phyloP scores from a whole-genome alignment of 2,888 invertebrate genomes.

The Lasius platythorax region DNA sequence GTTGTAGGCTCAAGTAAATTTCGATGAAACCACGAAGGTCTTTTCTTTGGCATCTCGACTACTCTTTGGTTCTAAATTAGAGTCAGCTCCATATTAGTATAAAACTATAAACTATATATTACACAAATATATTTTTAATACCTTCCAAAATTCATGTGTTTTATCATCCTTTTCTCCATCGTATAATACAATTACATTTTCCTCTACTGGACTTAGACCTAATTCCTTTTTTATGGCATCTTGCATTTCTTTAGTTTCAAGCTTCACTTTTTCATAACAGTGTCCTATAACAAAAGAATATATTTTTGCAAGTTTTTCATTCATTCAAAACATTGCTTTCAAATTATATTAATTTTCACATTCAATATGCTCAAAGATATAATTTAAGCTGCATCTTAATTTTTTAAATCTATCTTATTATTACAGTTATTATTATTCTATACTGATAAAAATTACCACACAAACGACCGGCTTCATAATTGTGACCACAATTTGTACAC shows the following conservation, averaged over 20 bases:
- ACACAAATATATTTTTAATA: slow-evolving; percentile 67
- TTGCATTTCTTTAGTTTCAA: slow-evolving; percentile 94
- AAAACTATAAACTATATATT: not conserved
- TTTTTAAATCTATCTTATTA: not conserved
- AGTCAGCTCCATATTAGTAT: not conserved
- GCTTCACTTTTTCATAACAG: slow-evolving; percentile 94
- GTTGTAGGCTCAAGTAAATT: slow-evolving; percentile 94
- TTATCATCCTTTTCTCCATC: slow-evolving; percentile 91
- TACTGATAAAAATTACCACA: slow-evolving; percentile 90
- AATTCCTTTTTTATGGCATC: slow-evolving; percentile 91
- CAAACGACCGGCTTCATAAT: slow-evolving; percentile 92
- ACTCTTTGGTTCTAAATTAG: slow-evolving; percentile 89
- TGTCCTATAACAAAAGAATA: slow-evolving; percentile 88
- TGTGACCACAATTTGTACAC: slow-evolving; percentile 94
- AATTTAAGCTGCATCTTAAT: not conserved
- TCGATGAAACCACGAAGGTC: slow-evolving; percentile 96
- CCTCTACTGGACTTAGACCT: slow-evolving; percentile 91
- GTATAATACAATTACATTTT: slow-evolving; percentile 95
- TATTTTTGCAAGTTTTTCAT: not conserved
- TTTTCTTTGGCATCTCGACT: slow-evolving; percentile 94
- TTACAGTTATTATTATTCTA: slow-evolving; percentile 8
- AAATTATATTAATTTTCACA: not conserved
- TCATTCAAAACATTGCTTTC: not conserved
- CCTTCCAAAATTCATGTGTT: slow-evolving; percentile 85
- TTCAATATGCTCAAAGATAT: not conserved